Percentiles rank a stretch among this genome's conserved stretches.
These are phyloP conservation scores for Tridacna gigas DNA, from an alignment of 2,888 invertebrate genomes.

Conservation along the genomic window DNA sequence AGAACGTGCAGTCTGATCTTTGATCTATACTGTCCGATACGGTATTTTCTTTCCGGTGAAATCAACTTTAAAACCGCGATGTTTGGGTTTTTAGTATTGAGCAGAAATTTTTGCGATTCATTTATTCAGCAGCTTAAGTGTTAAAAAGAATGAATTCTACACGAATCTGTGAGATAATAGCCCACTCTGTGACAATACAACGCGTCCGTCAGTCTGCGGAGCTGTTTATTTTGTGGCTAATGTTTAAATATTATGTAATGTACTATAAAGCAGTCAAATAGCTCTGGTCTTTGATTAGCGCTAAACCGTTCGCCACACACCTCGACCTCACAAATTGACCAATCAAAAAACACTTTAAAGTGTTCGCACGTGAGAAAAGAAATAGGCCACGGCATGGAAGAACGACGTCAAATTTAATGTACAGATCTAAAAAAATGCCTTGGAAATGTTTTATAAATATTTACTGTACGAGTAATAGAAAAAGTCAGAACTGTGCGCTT, in stretches of 20 bases:
- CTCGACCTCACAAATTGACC: neutral
- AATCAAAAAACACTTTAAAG: neutral
- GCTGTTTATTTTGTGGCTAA: neutral
- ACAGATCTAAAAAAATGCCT: too few relatives aligned
- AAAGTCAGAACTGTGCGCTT: too few relatives aligned
- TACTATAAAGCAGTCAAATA: neutral
- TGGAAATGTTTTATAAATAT: too few relatives aligned
- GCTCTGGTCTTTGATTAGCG: neutral
- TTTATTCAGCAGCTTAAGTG: neutral
- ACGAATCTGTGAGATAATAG: neutral
- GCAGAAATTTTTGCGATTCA: too few relatives aligned
- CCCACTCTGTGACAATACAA: neutral
- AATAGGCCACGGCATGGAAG: too few relatives aligned
- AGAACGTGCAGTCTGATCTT: too few relatives aligned
- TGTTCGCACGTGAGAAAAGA: neutral
- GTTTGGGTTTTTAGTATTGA: too few relatives aligned
- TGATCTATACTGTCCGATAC: too few relatives aligned
- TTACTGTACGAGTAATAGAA: too few relatives aligned
- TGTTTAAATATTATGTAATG: conserved; percentile 5
- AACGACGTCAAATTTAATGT: too few relatives aligned
- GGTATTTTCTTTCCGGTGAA: too few relatives aligned
- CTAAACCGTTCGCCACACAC: neutral
- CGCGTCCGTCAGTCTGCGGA: neutral
- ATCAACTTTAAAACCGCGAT: too few relatives aligned
- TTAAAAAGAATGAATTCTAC: neutral